Evolutionary conservation across 2,888 invertebrate genomes (phyloP), one percentile per base, ranked within the genome.

Genomic region (Tromatobia lineatoria): DNA sequence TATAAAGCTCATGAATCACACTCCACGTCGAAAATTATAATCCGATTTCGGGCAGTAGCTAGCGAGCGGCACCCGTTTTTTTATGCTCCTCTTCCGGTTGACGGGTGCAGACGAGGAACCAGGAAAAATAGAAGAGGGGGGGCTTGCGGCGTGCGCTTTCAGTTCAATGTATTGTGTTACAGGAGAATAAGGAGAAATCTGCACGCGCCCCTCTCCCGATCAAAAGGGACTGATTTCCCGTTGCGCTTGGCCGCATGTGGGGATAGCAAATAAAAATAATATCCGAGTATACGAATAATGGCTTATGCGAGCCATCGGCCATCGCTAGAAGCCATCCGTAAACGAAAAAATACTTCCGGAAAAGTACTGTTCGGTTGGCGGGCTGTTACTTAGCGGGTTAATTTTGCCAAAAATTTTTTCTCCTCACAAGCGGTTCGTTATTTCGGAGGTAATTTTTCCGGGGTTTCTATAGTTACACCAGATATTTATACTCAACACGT

Each of bases 161-260:
- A 34, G 18, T 47, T 61, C 11, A 23, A 52, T 25, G 64, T 25
- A 81, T 81, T 81, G 73, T 83, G 42, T 34, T 52, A 20, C 38
- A 4, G 34, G 18, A 23, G 64, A 13, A 69, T 47, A 77, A 57
- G 77, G 57, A 57, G 47, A 47, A 15, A 64, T 52, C 61, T 52
- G 25, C 61, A 52, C 42, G 20, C 47, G 7, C 67, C 70, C 23
- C 42, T 66, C 34, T 57, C 61, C 57, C n/a, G 77, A 85, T 82
- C 47, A 59, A 80, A 80, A 67, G 71, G 54, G 61, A 61, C 80
- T 83, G 83, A 85, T 85, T 76, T 73, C 54, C 20, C 71, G 80
- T 76, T 85, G 73, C 80, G 50, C 54, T 64, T 59, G 59, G 59
- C 69, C 71, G 52, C 85, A 83, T 77, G 83, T 76, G 82, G n/a